Base-by-base conservation (phyloP, 2,797 vertebrate species). In the Oreochromis mossambicus region DNA sequence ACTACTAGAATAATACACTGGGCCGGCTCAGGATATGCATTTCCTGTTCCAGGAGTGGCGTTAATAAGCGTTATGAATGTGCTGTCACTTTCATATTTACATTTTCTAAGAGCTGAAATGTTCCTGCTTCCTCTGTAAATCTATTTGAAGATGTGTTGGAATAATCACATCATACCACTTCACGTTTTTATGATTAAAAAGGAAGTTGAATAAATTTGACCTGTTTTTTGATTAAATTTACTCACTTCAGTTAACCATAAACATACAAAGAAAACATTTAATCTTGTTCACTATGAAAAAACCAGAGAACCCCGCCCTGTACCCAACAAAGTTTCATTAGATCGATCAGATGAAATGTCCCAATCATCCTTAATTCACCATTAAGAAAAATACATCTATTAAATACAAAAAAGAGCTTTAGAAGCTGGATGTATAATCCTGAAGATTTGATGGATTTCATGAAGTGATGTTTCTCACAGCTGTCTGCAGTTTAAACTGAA, bases 181-280 rank as follows among this genome's bases (percentile, higher is more conserved):
- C 6, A 8, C 2, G 3, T n/a, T 36, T 63, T 63, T 21, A 36
- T 38, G 61, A 63, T 38, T 63, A 36, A 12, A 38, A 63, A n/a
- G 32, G 2, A 38, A 63, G 34, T 63, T 63, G 10, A 63, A 63
- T n/a, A n/a, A 63, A 63, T 63, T 63, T 63, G 10, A n/a, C 32
- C 58, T 3, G 29, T 63, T 61, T 36, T 61, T n/a, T 5, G 3
- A 63, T 63, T 8, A 7, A 38, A 38, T 63, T 21, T 13, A 38
- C 34, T 63, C 58, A n/a, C 34, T 63, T 36, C 58, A 63, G 34
- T 63, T 63, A 38, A 63, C 58, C 34, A 63, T 63, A 63, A n/a
- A 66, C 11, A 21, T 13, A 8, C 19, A n/a, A 0, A 13, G 2
- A 63, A 63, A 36, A 21, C 10, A 3, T 7, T 1, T 1, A 3